Evolutionary conservation across 2,113 vertebrate genomes (phyloP), one percentile per base, ranked within the genome.

Genomic region (Silurus meridionalis): DNA sequence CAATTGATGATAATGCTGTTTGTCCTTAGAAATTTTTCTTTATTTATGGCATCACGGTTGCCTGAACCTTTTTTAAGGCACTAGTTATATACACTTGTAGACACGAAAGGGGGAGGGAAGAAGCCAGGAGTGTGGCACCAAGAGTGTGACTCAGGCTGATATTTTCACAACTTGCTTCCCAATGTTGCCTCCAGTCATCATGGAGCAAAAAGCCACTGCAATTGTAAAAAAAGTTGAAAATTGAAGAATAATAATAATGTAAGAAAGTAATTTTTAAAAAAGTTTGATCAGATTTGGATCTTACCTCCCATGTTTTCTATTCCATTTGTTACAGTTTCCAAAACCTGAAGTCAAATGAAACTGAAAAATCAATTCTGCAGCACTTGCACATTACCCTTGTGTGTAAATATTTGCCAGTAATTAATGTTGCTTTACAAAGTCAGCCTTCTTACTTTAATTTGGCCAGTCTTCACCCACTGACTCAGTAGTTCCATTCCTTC

Each of bases 101-200:
- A 37, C 1, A 37, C 37, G 2, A 37, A 37, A 37, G 37, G 37
- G 37, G 37, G 37, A 37, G 37, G 37, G 37, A 37, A 37, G 37
- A 37, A 37, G 37, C 37, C 37, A 37, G 37, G 2, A 37, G 37
- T 37, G 37, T 37, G 37, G 37, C 37, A 37, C 37, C 37, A 37
- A 2, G 37, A 8, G 77, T 81, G 78, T 74, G 37, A 69, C 90
- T 92, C 92, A 96, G 83, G 96, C 93, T 11, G 95, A 96, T 90
- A 99, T 91, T 80, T 94, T 95, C 81, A 99, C 92, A 52, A 99
- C 95, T 91, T 99, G 98, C 92, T 99, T 99, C 89, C 98, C 97
- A 13, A 94, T 91, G 90, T 99, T 99, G 84, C 97, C 97, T 53
- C 98, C 97, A 60, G 87, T 95, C 98, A 99, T 99, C 98, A 99